Conservation (phyloP, 2,888 invertebrate genomes). For the Sarcophaga rosellei region DNA sequence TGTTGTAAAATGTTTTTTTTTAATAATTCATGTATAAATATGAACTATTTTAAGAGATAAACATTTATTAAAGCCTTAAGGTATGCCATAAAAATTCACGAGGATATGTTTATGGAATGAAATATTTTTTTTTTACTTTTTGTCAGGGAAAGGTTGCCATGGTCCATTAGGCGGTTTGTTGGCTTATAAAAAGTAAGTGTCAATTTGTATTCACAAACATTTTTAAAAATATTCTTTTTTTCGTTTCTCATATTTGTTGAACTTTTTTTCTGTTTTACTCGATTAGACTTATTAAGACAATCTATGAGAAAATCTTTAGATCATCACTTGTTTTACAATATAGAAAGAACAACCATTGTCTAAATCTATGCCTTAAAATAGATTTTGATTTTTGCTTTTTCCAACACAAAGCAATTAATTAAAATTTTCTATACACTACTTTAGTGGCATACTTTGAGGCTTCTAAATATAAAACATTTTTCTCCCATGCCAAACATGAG, state of each 20-base stretch:
- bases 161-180: too few relatives aligned
- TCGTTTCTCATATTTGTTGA: not conserved
- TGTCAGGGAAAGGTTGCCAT: too few relatives aligned
- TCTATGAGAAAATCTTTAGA: not conserved
- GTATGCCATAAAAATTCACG: too few relatives aligned
- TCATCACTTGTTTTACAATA: not conserved
- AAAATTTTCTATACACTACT: conserved; percentile 6
- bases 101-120: too few relatives aligned
- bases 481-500: not conserved
- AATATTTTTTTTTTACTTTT: too few relatives aligned
- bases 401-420: conserved; percentile 4
- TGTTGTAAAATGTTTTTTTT: too few relatives aligned
- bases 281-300: too few relatives aligned
- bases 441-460: not conserved
- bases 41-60: too few relatives aligned
- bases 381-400: not conserved
- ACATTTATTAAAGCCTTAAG: too few relatives aligned
- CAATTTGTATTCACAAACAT: too few relatives aligned
- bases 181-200: too few relatives aligned
- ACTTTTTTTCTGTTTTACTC: not conserved
- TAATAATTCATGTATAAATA: too few relatives aligned
- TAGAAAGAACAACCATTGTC: conserved; percentile 24
- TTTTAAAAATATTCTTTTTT: not conserved
- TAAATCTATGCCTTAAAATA: conserved; percentile 13
- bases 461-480: not conserved